Evolutionary conservation across 2,113 vertebrate species (phyloP).

Genomic region (Daboia siamensis): DNA sequence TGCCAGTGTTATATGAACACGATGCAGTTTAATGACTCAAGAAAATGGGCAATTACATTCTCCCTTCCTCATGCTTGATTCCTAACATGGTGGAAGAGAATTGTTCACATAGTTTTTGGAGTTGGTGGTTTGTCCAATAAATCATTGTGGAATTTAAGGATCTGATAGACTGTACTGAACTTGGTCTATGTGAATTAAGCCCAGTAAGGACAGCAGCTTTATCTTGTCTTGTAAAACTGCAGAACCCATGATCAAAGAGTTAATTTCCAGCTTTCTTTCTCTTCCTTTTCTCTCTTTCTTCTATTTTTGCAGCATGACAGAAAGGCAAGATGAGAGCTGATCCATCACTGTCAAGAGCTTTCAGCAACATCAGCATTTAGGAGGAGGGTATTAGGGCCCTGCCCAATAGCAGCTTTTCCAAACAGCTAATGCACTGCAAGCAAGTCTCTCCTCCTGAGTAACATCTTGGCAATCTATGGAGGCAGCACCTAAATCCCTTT

Average conservation of each 20-base stretch:
- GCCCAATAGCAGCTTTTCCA: conserved; percentile 80
- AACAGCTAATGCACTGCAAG: conserved; percentile 74
- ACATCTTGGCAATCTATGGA: conserved; percentile 69
- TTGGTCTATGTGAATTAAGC: conserved; percentile 84
- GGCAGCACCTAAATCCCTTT: conserved; percentile 53
- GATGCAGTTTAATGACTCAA: background rate
- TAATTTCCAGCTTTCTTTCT: conserved; percentile 86
- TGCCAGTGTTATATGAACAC: background rate
- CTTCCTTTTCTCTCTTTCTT: conserved; percentile 57
- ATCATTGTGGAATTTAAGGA: conserved; percentile 77
- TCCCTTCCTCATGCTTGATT: background rate
- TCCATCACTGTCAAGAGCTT: conserved; percentile 88
- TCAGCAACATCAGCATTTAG: conserved; percentile 88
- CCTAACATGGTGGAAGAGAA: conserved; percentile 15
- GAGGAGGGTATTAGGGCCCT: conserved; percentile 73
- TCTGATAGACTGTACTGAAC: conserved; percentile 74
- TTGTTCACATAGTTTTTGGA: conserved; percentile 21
- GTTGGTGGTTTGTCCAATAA: conserved; percentile 70
- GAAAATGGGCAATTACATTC: background rate
- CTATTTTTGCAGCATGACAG: conserved; percentile 71
- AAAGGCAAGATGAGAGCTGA: conserved; percentile 87
- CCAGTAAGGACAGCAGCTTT: conserved; percentile 81
- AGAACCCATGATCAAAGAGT: conserved; percentile 84
- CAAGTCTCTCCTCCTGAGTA: conserved; percentile 45
- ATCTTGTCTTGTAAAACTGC: conserved; percentile 85